These are phyloP conservation scores for Eupithecia centaureata DNA, from an alignment of 2,888 invertebrate species.

Conservation along the genomic window DNA sequence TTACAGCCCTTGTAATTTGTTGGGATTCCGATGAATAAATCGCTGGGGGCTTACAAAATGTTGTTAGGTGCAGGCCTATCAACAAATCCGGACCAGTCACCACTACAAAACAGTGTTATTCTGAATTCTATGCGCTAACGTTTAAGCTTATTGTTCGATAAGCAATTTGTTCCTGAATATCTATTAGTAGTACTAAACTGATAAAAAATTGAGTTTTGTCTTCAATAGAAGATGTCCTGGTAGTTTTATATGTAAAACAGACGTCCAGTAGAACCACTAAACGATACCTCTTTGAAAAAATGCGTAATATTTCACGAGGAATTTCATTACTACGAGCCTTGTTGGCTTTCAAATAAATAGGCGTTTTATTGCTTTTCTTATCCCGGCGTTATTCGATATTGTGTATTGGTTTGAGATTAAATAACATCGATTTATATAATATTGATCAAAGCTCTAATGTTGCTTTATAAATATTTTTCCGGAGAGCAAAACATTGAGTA, in stretches of 20 bases:
- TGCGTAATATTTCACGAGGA: conserved; percentile 79
- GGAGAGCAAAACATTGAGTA: neutral
- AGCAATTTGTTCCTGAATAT: neutral
- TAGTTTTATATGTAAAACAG: conserved; percentile 14
- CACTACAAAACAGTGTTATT: neutral
- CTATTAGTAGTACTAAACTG: neutral
- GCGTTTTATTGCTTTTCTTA: conserved; percentile 79
- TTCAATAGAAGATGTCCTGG: neutral
- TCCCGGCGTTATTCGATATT: conserved; percentile 66
- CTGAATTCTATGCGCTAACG: neutral
- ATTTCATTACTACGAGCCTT: conserved; percentile 78
- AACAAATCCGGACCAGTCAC: conserved; percentile 1
- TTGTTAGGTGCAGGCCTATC: conserved; percentile 34
- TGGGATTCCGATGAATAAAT: conserved; percentile 75
- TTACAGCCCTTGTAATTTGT: conserved; percentile 77
- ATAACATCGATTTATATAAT: conserved; percentile 43
- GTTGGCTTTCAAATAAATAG: conserved; percentile 81
- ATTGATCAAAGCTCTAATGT: conserved; percentile 36
- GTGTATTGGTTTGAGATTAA: conserved; percentile 67
- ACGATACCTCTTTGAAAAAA: conserved; percentile 77
- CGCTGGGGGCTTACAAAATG: conserved; percentile 61
- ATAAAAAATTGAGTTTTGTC: neutral
- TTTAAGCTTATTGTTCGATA: neutral
- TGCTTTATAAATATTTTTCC: conserved; percentile 36
- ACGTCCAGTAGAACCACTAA: conserved; percentile 41